Evolutionary conservation across 2,113 vertebrate species (phyloP), one percentile per base, ranked within the genome.

Genomic region (Xiphophorus maculatus): DNA sequence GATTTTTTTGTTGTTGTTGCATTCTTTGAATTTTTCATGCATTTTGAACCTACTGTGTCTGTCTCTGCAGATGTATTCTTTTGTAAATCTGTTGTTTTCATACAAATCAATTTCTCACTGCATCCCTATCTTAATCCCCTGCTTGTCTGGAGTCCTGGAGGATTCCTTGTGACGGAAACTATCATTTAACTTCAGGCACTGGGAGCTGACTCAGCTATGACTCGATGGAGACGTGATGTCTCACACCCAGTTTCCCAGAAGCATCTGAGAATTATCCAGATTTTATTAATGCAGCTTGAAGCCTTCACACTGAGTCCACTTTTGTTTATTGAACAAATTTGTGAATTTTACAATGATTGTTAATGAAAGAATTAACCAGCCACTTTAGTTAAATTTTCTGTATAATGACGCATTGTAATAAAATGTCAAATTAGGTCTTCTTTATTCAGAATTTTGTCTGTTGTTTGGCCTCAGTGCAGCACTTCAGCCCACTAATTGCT

Each of bases 191-290:
- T 0, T 83, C 71, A 80, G 66, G 69, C 54, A 10, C 25, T 58
- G 32, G n/a, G 65, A 73, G 76, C 66, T 85, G 84, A 83, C 69
- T 73, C 63, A 80, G 80, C 73, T 69, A 48, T 80, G 33, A 84
- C 44, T 65, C 71, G 80, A 84, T 84, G 79, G 85, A 87, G 87
- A 86, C 83, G 60, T 13, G 27, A 85, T 86, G 84, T 77, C 83
- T 81, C 84, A 88, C 71, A 70, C 79, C 71, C 78, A 73, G 69
- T 83, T 88, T 88, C 85, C 85, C 84, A 87, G 82, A 88, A 86
- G 66, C 74, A 75, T 79, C 67, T 30, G 27, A 68, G 68, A 80
- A 74, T 75, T 66, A 73, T 79, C 80, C 15, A 63, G 44, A 61
- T 71, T 76, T 80, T 76, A 79, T 90, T 69, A 63, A 66, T 65